Base-by-base conservation (phyloP, 2,888 invertebrate species). In the Cheilosia scutellata region DNA sequence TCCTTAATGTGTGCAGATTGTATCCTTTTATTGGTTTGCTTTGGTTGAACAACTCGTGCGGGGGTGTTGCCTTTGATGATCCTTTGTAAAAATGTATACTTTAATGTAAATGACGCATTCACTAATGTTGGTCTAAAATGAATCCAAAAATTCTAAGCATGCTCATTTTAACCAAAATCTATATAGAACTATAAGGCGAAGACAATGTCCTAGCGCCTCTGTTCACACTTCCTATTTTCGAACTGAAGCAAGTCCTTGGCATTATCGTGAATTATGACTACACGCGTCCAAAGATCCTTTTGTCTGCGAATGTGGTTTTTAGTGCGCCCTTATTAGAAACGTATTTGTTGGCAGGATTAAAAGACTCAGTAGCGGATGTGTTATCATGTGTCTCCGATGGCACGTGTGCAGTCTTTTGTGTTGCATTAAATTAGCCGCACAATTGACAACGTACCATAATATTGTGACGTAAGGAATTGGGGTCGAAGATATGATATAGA, bases 381-480 rank as follows among this genome's bases (percentile, higher is more conserved):
- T 65, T 80, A 84, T 80, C 80, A 58, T 37, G 29, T 53, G 11
- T 37, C 11, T 11, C 29, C 47, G 42, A 49, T 63, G 86, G 55
- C 86, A 86, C 86, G 86, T 86, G 86, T 86, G 86, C 62, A 76
- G 72, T 55, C 53, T 20, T 72, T 82, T 65, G 44, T 82, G 42
- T 76, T 71, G 82, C 70, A 66, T 82, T 62, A 80, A 65, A 86
- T 55, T 55, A 55, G 55, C 55, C 82, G 57, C 66, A 80, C 76
- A 76, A 84, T 84, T 84, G 75, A 58, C 51, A 40, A 37, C 37
- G 63, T 75, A 84, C 70, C 80, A 84, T 60, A 84, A 84, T 80
- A 84, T 84, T 84, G 65, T 79, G 75, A 76, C 80, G 62, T 20
- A 65, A 49, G 40, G n/a, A 57, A 65, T 42, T 29, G 20, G 16